Evolutionary conservation across 2,888 invertebrate species (phyloP).

Genomic region (Apamea epomidion): DNA sequence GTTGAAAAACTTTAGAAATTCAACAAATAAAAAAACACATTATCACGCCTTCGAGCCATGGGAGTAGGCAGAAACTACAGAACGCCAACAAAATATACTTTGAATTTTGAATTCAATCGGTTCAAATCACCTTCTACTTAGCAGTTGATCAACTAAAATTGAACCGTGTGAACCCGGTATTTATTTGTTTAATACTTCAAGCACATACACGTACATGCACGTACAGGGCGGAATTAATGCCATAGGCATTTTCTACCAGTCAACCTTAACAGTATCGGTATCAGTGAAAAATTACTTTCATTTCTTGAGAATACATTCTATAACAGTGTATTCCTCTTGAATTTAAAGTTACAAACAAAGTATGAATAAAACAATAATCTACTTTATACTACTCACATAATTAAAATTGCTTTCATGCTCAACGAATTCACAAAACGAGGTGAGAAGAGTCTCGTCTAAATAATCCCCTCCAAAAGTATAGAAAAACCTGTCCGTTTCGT

Average conservation of each 20-base stretch:
- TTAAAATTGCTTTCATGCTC: conserved; percentile 19
- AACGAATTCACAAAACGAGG: conserved; percentile 9
- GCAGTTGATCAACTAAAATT: too few relatives aligned
- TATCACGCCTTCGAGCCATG: background rate
- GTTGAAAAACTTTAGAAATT: background rate
- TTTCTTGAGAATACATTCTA: background rate
- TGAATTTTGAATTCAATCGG: background rate
- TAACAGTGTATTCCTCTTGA: background rate
- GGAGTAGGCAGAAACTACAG: background rate
- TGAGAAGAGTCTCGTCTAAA: background rate
- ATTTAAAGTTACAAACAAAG: too few relatives aligned
- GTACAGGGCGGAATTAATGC: too few relatives aligned
- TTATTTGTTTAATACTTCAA: too few relatives aligned
- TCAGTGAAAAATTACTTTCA: background rate
- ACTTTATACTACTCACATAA: background rate
- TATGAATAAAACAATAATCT: background rate
- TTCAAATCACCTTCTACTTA: background rate
- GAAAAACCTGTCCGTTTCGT: conserved; percentile 2
- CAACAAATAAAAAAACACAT: background rate
- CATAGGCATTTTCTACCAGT: too few relatives aligned
- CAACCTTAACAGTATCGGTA: too few relatives aligned
- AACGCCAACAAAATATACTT: background rate
- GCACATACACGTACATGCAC: too few relatives aligned
- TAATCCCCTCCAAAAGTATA: conserved; percentile 4
- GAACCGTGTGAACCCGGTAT: background rate